phyloP scores from a whole-genome alignment of 2,113 vertebrate genomes.

The Thamnaconus septentrionalis region DNA sequence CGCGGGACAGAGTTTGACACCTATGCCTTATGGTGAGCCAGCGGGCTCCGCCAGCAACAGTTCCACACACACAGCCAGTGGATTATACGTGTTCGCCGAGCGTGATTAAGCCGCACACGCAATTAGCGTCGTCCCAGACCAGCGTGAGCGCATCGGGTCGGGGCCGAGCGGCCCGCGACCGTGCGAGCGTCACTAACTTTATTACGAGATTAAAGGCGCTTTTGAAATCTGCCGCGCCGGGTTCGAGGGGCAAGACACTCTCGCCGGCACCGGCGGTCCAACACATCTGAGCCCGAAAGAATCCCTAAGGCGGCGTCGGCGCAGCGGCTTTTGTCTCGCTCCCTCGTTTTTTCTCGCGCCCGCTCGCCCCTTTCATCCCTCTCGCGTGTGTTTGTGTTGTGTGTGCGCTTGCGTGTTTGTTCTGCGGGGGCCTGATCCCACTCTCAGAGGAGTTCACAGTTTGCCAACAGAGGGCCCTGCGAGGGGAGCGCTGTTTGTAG shows the following conservation, averaged over 20 bases:
- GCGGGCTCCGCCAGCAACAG: conserved; percentile 54
- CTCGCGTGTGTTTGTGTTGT: conserved; percentile 28
- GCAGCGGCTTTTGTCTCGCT: conserved; percentile 46
- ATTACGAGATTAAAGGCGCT: conserved; percentile 73
- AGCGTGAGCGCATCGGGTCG: conserved; percentile 63
- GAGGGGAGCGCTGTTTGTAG: conserved; percentile 16
- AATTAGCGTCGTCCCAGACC: conserved; percentile 70
- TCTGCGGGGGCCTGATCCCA: conserved; percentile 25
- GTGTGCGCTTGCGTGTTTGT: conserved; percentile 15
- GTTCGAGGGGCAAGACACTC: conserved; percentile 41
- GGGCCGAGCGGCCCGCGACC: conserved; percentile 62
- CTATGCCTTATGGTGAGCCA: neutral
- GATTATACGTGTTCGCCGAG: conserved; percentile 68
- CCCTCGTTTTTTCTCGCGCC: conserved; percentile 47
- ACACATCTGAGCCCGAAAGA: conserved; percentile 50
- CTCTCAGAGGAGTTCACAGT: conserved; percentile 8
- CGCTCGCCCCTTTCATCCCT: conserved; percentile 51
- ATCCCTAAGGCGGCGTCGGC: conserved; percentile 58
- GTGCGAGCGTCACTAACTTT: conserved; percentile 74
- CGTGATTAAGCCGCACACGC: conserved; percentile 68
- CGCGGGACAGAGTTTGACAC: too few species aligned
- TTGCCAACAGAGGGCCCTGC: conserved; percentile 9
- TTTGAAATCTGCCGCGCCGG: conserved; percentile 58
- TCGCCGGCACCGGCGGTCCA: conserved; percentile 33
- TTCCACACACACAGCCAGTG: conserved; percentile 47